Base-by-base conservation (phyloP, 2,113 vertebrate genomes). In the Dissostichus mawsoni region DNA sequence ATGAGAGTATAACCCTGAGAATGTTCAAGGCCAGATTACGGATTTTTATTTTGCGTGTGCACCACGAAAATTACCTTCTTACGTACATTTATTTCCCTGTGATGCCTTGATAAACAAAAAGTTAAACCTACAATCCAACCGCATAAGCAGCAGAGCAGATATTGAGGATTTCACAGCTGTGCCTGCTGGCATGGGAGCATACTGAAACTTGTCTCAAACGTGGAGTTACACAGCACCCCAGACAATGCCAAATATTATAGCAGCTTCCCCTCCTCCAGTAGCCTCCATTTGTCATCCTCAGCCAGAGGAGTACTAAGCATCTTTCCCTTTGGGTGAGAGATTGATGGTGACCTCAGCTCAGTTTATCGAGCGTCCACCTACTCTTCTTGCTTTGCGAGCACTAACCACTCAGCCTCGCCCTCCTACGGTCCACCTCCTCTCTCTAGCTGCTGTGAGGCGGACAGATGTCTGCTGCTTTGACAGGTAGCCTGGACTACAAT, bases 331-430 rank as follows among this genome's bases (percentile, higher is more conserved):
- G 79, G 83, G 57, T 77, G 77, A 76, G 76, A 89, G 89, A 92
- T 87, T 90, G 88, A 94, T 91, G 83, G 87, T 84, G 86, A 90
- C 91, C 89, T 89, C 75, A 83, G 72, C 74, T 80, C 59, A 74
- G 69, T 81, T 91, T 90, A 89, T 83, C 11, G 73, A 88, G 75
- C 52, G 33, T 74, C 80, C 77, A 78, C 78, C 66, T 72, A 66
- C 78, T 87, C 84, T 59, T 80, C 81, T 72, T 73, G 72, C 69
- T 66, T 18, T 59, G 81, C 1, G 23, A 85, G 69, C 78, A 76
- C 79, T n/a, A 81, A 81, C 76, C 69, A 74, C 20, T 23, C 81
- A 64, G 53, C 53, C 59, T 64, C n/a, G 0, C 69, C 74, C 71
- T 55, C 62, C 56, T 69, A 55, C 29, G 50, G 56, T 79, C 57